Conservation (phyloP, 2,113 vertebrate genomes). For the Archocentrus centrarchus region DNA sequence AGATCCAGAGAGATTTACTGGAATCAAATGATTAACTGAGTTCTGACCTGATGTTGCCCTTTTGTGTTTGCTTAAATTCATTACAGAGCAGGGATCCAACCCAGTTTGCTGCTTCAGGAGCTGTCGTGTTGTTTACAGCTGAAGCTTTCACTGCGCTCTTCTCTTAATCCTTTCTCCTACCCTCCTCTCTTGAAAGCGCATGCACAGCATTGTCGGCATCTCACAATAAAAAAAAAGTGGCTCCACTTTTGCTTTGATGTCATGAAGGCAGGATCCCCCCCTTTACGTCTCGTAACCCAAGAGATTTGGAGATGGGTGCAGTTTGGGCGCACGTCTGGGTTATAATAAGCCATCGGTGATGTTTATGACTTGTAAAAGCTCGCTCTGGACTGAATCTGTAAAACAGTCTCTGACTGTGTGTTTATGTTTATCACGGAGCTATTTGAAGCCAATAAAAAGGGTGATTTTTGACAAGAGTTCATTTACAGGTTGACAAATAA, state of each 20-base stretch:
- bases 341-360: constrained; percentile 63
- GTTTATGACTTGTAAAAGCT: constrained; percentile 65
- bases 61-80: constrained; percentile 37
- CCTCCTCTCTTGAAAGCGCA: constrained; percentile 20
- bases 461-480: constrained; percentile 19
- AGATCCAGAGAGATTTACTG: neutral
- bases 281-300: neutral
- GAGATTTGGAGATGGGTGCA: constrained; percentile 7
- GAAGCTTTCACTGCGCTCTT: constrained; percentile 57
- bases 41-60: constrained; percentile 5
- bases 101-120: constrained; percentile 50
- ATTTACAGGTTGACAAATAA: constrained; percentile 20
- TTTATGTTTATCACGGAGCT: constrained; percentile 37
- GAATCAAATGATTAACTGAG: constrained; percentile 11
- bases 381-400: constrained; percentile 17
- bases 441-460: constrained; percentile 27
- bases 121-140: constrained; percentile 66
- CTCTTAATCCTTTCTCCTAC: constrained; percentile 46
- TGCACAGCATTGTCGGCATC: constrained; percentile 31
- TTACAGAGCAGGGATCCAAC: constrained; percentile 32
- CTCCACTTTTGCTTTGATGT: constrained; percentile 40
- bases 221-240: constrained; percentile 33
- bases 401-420: constrained; percentile 10
- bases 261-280: constrained; percentile 19
- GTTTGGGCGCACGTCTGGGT: neutral